phyloP scores from a whole-genome alignment of 1,140 invertebrate species.

The Monomorium pharaonis region DNA sequence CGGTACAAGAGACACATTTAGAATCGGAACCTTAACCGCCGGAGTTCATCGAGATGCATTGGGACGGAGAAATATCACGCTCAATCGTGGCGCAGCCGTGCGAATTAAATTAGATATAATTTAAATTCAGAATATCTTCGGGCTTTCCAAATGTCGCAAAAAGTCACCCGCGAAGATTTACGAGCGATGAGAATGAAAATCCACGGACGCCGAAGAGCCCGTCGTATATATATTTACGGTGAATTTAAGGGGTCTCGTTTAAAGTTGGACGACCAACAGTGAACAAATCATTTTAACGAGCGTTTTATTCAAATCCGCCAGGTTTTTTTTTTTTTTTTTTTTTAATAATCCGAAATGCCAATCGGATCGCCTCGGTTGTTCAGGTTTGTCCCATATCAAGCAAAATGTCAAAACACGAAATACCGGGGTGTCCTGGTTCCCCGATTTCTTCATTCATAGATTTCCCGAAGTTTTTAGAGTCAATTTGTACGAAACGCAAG shows the following conservation, averaged over 20 bases:
- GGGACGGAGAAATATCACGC: not conserved
- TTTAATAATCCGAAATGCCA: conserved; percentile 16
- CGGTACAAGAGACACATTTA: not conserved
- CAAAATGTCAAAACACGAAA: conserved; percentile 33
- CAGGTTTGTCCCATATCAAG: conserved; percentile 23
- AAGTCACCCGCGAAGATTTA: conserved; percentile 27
- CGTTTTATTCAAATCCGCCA: conserved; percentile 34
- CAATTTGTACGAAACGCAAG: not conserved
- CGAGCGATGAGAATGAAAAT: conserved; percentile 35
- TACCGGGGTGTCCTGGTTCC: not conserved
- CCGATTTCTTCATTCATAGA: not conserved
- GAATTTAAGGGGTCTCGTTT: conserved; percentile 18
- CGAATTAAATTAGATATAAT: conserved; percentile 41
- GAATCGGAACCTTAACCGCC: not conserved
- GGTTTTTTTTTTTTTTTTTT: conserved; percentile 18
- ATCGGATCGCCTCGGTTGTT: conserved; percentile 13
- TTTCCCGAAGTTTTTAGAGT: not conserved
- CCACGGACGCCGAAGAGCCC: not conserved
- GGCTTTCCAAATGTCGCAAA: conserved; percentile 33
- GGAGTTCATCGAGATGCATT: not conserved
- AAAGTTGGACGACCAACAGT: conserved; percentile 24
- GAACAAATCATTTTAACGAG: conserved; percentile 50
- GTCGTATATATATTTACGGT: not conserved
- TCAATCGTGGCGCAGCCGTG: not conserved
- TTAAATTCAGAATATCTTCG: conserved; percentile 43